phyloP scores from a whole-genome alignment of 2,797 vertebrate genomes.

The Sandelia bainsii region DNA sequence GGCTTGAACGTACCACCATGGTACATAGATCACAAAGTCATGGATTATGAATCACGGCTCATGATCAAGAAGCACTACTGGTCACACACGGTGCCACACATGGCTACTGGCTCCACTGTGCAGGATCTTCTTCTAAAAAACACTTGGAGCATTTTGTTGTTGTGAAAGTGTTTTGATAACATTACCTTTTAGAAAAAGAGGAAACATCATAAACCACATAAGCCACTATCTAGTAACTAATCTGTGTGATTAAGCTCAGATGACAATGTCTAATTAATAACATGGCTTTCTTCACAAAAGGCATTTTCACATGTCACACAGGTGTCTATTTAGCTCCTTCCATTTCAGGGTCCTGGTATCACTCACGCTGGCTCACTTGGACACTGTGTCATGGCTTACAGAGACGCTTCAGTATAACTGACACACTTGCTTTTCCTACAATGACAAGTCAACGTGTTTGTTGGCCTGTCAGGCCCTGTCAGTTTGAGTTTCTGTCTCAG shows the following conservation, averaged over 20 bases:
- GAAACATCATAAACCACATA: constrained; percentile 1
- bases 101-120: neutral
- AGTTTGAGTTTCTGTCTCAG: neutral
- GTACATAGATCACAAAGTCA: too few relatives aligned
- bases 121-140: neutral
- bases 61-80: too few relatives aligned
- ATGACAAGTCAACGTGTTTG: too few relatives aligned
- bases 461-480: too few relatives aligned
- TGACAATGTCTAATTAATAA: constrained; percentile 24
- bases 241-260: constrained; percentile 7
- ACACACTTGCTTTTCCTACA: neutral
- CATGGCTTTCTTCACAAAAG: constrained; percentile 2
- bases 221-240: constrained; percentile 17
- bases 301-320: neutral
- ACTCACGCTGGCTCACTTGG: constrained; percentile 1
- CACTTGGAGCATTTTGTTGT: neutral
- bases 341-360: constrained; percentile 1
- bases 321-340: constrained; percentile 10
- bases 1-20: too few relatives aligned
- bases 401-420: constrained; percentile 19
- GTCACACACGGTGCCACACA: neutral
- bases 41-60: too few relatives aligned
- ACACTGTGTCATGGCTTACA: constrained; percentile 4
- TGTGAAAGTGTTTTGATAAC: constrained; percentile 8
- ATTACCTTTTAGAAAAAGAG: neutral